Conservation (phyloP, 2,113 vertebrate species). For the Microcebus murinus region DNA sequence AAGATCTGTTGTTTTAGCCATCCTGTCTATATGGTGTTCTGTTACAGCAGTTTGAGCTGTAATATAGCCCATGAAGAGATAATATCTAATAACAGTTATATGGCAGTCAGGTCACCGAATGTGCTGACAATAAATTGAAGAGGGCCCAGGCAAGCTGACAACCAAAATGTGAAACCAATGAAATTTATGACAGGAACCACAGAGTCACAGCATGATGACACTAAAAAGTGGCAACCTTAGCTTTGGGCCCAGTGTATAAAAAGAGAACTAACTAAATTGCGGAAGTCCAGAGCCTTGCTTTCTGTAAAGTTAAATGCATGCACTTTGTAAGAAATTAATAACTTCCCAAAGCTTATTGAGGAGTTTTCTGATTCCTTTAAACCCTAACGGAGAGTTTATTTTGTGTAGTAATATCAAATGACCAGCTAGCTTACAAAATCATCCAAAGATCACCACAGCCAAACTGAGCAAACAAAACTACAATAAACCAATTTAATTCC, state of each 20-base stretch:
- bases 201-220: background rate
- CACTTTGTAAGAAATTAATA: background rate
- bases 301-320: background rate
- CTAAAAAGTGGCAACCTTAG: background rate
- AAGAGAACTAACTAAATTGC: background rate
- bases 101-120: background rate
- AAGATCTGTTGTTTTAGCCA: background rate
- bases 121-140: background rate
- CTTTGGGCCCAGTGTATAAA: background rate
- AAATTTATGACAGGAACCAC: background rate
- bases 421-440: background rate
- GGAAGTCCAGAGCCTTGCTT: background rate
- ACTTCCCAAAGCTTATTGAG: background rate
- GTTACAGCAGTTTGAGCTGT: background rate
- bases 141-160: background rate
- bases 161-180: background rate
- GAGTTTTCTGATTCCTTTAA: background rate
- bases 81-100: background rate
- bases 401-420: background rate
- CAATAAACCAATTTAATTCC: background rate
- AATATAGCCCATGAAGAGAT: background rate
- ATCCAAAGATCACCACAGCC: background rate
- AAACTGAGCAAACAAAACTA: conserved; percentile 38
- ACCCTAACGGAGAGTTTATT: background rate
- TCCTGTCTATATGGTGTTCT: background rate